phyloP scores from a whole-genome alignment of 2,797 vertebrate genomes.

The Telmatherina bonti region DNA sequence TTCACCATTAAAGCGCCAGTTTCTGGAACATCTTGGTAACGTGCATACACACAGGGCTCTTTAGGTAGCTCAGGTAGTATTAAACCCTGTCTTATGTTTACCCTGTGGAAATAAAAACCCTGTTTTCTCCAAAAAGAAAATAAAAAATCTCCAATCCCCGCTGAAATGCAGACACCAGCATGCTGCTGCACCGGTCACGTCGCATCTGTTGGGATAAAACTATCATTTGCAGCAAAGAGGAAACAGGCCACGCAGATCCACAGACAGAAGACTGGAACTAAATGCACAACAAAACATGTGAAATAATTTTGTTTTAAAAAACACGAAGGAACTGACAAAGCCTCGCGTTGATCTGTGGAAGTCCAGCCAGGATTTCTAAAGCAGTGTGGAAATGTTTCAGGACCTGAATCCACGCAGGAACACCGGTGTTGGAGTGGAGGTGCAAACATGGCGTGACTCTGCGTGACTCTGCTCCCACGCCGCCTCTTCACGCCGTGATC shows the following conservation, averaged over 20 bases:
- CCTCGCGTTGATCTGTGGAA: not conserved
- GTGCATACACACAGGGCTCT: constrained; percentile 68
- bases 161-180: not conserved
- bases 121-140: constrained; percentile 64
- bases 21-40: constrained; percentile 62
- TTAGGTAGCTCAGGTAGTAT: constrained; percentile 27
- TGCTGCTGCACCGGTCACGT: constrained; percentile 5
- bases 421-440: constrained; percentile 37
- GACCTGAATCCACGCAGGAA: constrained; percentile 17
- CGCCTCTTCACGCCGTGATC: constrained; percentile 41
- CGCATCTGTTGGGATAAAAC: not conserved
- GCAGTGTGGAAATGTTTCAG: constrained; percentile 31
- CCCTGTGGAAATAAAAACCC: constrained; percentile 77
- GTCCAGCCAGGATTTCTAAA: constrained; percentile 2
- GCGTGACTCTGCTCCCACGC: constrained; percentile 3
- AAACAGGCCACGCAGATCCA: not conserved
- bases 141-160: not conserved
- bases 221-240: constrained; percentile 6
- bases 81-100: constrained; percentile 73
- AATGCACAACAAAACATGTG: too few species aligned
- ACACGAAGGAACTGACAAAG: not conserved
- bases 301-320: too few species aligned
- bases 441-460: constrained; percentile 25
- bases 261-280: constrained; percentile 17
- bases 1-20: constrained; percentile 42